A percentile compares a stretch with the other conserved stretches of the same genome.
Conservation (phyloP, 2,113 vertebrate species). For the Tautogolabrus adspersus region DNA sequence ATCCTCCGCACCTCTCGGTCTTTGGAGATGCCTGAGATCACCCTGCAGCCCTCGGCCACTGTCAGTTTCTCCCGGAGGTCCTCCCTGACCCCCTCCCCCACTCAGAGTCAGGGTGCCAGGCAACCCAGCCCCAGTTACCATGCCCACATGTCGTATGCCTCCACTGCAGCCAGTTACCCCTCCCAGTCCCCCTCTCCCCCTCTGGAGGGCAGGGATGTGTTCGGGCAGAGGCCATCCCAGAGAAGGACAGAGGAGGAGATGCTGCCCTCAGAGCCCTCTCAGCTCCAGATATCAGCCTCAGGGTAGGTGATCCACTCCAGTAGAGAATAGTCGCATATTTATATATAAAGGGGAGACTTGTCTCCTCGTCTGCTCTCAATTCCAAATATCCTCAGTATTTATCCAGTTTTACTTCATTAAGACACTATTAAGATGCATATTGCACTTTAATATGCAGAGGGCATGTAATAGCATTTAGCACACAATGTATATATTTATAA, state of each 20-base stretch:
- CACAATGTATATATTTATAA: constrained; percentile 53
- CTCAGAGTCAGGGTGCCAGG: constrained; percentile 89
- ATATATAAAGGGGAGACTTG: constrained; percentile 60
- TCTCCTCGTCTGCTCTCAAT: constrained; percentile 58
- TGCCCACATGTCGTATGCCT: constrained; percentile 90
- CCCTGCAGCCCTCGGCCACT: constrained; percentile 91
- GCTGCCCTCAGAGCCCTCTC: constrained; percentile 93
- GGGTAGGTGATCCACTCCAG: constrained; percentile 91
- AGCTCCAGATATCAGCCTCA: constrained; percentile 92
- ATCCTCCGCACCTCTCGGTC: constrained; percentile 90
- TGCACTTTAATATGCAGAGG: constrained; percentile 78
- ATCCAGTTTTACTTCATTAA: constrained; percentile 56
- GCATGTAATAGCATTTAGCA: constrained; percentile 82
- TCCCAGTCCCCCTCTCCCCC: constrained; percentile 91
- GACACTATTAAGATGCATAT: constrained; percentile 74
- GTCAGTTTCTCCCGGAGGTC: constrained; percentile 96
- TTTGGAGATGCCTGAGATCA: constrained; percentile 93
- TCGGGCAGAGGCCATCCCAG: constrained; percentile 93
- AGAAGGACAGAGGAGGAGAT: constrained; percentile 94
- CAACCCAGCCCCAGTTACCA: constrained; percentile 84
- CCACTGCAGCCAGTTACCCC: constrained; percentile 91
- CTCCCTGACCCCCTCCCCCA: constrained; percentile 91
- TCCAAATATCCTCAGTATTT: constrained; percentile 63
- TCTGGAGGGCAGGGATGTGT: constrained; percentile 91
- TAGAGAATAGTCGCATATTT: constrained; percentile 74